Evolutionary conservation across 1,140 invertebrate species (phyloP).

Genomic region (Wiebesia pumilae): DNA sequence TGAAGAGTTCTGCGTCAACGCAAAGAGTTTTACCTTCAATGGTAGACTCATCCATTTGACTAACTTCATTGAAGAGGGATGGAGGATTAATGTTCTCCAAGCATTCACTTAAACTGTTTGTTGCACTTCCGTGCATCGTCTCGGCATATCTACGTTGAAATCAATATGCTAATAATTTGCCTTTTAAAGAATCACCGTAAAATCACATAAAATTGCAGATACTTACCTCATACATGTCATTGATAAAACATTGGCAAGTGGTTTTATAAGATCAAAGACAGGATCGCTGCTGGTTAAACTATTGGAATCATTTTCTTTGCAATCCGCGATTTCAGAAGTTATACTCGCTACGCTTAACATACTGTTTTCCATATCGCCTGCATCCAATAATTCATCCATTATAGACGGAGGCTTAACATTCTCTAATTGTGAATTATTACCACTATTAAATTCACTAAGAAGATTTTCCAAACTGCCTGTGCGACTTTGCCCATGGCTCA

Average conservation of each 20-base stretch:
- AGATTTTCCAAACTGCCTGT: constrained; percentile 80
- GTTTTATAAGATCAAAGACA: constrained; percentile 69
- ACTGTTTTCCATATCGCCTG: constrained; percentile 82
- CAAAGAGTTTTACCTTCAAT: constrained; percentile 77
- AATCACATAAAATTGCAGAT: background rate
- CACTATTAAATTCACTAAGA: constrained; percentile 75
- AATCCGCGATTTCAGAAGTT: constrained; percentile 83
- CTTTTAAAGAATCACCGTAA: constrained; percentile 2
- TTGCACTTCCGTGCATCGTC: constrained; percentile 64
- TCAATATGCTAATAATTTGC: background rate
- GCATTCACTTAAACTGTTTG: constrained; percentile 76
- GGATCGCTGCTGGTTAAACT: constrained; percentile 65
- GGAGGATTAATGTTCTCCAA: constrained; percentile 81
- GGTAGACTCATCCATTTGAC: constrained; percentile 78
- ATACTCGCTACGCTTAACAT: constrained; percentile 91
- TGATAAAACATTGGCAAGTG: constrained; percentile 70
- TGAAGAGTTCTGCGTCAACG: constrained; percentile 69
- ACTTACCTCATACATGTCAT: constrained; percentile 66
- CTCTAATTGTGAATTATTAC: constrained; percentile 79
- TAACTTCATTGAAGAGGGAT: constrained; percentile 79
- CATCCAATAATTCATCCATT: constrained; percentile 84
- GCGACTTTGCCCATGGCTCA: constrained; percentile 77
- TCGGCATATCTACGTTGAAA: constrained; percentile 61
- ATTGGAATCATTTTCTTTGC: constrained; percentile 65
- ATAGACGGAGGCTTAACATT: constrained; percentile 88